Percentiles rank a stretch among this genome's conserved stretches.
Conservation (phyloP, 2,113 vertebrate species). For the Pseudorhombus dupliciocellatus region DNA sequence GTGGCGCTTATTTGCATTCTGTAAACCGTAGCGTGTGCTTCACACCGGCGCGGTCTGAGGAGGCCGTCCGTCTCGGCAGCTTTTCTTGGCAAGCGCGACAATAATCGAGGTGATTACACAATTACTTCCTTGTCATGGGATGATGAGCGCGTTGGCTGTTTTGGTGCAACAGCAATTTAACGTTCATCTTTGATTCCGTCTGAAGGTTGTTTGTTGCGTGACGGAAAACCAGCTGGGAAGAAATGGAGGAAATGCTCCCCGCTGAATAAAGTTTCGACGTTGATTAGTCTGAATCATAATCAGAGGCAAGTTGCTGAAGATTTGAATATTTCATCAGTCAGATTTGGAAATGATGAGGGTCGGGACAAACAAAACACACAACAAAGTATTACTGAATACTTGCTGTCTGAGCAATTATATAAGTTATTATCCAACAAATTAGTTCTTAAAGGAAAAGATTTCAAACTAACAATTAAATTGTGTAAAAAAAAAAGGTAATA, state of each 20-base stretch:
- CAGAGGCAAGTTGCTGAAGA: constrained; percentile 1
- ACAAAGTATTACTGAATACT: background rate
- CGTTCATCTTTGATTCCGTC: constrained; percentile 17
- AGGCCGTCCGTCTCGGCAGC: constrained; percentile 28
- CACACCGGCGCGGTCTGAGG: constrained; percentile 26
- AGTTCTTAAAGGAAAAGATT: no score
- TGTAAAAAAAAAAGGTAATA: no score
- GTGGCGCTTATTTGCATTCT: constrained; percentile 28
- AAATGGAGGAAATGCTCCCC: background rate
- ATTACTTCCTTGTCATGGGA: constrained; percentile 22
- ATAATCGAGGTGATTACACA: constrained; percentile 47
- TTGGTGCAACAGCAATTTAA: constrained; percentile 40
- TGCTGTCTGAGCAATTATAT: background rate
- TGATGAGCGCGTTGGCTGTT: constrained; percentile 31
- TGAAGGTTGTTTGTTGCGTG: constrained; percentile 16
- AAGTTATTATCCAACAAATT: no score
- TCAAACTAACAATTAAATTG: no score
- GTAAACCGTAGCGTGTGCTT: constrained; percentile 33
- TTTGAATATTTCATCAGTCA: constrained; percentile 3
- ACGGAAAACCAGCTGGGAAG: background rate
- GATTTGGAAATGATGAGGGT: background rate
- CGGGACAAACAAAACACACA: background rate
- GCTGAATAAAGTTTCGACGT: background rate
- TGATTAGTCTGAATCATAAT: background rate
- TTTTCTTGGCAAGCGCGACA: constrained; percentile 24